Evolutionary conservation across 30 jellyfish, hydroid and myxozoan species (phyloP), one percentile per base, ranked within the genome.

Genomic region (Cassiopea xamachana): DNA sequence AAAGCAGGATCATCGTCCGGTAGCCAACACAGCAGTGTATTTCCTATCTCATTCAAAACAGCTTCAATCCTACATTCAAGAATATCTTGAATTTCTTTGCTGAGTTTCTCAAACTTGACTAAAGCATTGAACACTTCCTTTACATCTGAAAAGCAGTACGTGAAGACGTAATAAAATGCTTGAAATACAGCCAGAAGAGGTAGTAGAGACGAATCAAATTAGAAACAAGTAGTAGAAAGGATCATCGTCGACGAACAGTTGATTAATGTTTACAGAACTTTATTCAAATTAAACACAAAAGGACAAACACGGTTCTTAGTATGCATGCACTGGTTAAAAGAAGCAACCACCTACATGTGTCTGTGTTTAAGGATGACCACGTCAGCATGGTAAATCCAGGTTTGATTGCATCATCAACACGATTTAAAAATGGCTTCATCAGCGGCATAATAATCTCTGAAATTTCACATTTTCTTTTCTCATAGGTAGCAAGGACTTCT

Each of bases 381-480:
- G 98, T 86, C 86, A 92, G 91, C 95, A 92, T 83, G 46, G 96
- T 74, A 58, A 88, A 84, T 46, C 98, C 98, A 0, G 98, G 98
- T 69, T 88, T 83, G 75, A 92, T 73, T 43, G 88, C 93, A 50
- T 92, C 95, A 64, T 92, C 96, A 62, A 86, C 93, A n/a, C 92
- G 92, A 60, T 60, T 81, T n/a, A 92, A 79, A 77, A 92, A 78
- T 69, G 98, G 98, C 71, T 87, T 85, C 98, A 92, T 86, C 68
- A 92, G 84, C 12, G 98, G 92, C 82, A 92, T 55, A 44, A 92
- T 75, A 4, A 92, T 88, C 60, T 92, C 98, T 17, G 96, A 86
- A 27, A 82, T 92, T 81, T 87, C 91, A 9, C 93, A 86, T 75
- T 92, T 92, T 48, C 90, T 77, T n/a, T 71, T 81, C 46, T 86